These are phyloP conservation scores for Hemicrepidius hirtus DNA, from an alignment of 2,888 invertebrate species.

Conservation along the genomic window DNA sequence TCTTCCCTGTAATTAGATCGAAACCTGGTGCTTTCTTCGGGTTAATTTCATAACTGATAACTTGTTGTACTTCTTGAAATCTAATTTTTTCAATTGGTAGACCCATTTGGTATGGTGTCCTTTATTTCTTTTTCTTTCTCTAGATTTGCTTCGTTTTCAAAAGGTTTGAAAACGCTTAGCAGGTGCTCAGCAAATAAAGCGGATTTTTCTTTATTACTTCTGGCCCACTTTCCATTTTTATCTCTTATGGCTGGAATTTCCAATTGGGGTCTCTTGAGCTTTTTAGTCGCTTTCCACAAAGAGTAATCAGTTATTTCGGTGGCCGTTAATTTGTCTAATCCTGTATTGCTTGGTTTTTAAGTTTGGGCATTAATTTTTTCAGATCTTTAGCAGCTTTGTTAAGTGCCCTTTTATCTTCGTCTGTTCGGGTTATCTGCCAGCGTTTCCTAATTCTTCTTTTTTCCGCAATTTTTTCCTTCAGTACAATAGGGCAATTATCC, in stretches of 20 bases:
- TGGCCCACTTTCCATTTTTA: slow-evolving; percentile 53
- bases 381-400: slow-evolving; percentile 37
- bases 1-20: slow-evolving; percentile 1
- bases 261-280: slow-evolving; percentile 47
- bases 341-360: slow-evolving; percentile 37
- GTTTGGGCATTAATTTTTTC: slow-evolving; percentile 32
- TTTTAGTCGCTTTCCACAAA: slow-evolving; percentile 56
- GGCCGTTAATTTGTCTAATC: slow-evolving; percentile 34
- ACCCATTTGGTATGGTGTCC: slow-evolving; percentile 38
- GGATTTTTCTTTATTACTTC: slow-evolving; percentile 53
- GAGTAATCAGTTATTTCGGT: slow-evolving; percentile 49
- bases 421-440: slow-evolving; percentile 41
- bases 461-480: slow-evolving; percentile 33
- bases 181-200: slow-evolving; percentile 53
- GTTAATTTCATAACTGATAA: background rate
- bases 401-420: slow-evolving; percentile 34
- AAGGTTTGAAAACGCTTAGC: slow-evolving; percentile 50
- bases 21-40: slow-evolving; percentile 52
- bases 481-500: slow-evolving; percentile 14
- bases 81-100: slow-evolving; percentile 29
- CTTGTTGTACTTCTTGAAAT: slow-evolving; percentile 5
- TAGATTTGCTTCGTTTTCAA: slow-evolving; percentile 27
- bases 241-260: slow-evolving; percentile 45
- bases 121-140: slow-evolving; percentile 39
- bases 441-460: slow-evolving; percentile 32